phyloP scores from a whole-genome alignment of 2,888 invertebrate species.

The Aspidiotus destructor region DNA sequence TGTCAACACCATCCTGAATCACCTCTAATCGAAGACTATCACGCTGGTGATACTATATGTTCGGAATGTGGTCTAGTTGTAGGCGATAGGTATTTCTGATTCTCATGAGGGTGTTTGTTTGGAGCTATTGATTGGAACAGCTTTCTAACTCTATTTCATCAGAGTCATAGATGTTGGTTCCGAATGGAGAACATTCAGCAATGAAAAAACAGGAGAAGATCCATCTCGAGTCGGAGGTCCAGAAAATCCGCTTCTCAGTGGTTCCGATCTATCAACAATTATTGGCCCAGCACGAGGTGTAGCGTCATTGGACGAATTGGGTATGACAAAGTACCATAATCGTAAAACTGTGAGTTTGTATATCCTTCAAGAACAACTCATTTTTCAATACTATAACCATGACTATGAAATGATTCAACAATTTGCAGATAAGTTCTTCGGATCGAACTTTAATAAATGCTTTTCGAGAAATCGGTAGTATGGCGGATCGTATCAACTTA shows the following conservation, averaged over 20 bases:
- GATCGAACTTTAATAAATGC: conserved; percentile 92
- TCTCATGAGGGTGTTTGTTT: not conserved
- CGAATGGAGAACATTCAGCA: conserved; percentile 99
- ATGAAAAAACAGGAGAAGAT: conserved; percentile 85
- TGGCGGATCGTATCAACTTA: conserved; percentile 96
- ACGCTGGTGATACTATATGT: conserved; percentile 95
- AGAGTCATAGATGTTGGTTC: conserved; percentile 99
- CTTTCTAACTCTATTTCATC: conserved; percentile 35
- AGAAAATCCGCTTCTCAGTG: conserved; percentile 91
- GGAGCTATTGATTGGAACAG: not conserved
- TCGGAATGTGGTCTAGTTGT: conserved; percentile 99
- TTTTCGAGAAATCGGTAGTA: conserved; percentile 91
- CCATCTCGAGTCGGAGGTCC: conserved; percentile 99
- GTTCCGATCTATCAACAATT: conserved; percentile 92
- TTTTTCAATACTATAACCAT: not conserved
- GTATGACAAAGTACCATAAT: conserved; percentile 56
- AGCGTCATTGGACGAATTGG: conserved; percentile 81
- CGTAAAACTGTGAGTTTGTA: conserved; percentile 48
- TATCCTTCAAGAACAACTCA: not conserved
- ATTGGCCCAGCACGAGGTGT: conserved; percentile 67
- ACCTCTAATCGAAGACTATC: conserved; percentile 79
- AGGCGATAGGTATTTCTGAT: conserved; percentile 73
- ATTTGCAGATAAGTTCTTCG: conserved; percentile 77
- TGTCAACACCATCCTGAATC: conserved; percentile 94
- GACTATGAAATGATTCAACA: not conserved